Base-by-base conservation (phyloP, 2,888 invertebrate species). In the Andrena dorsata region DNA sequence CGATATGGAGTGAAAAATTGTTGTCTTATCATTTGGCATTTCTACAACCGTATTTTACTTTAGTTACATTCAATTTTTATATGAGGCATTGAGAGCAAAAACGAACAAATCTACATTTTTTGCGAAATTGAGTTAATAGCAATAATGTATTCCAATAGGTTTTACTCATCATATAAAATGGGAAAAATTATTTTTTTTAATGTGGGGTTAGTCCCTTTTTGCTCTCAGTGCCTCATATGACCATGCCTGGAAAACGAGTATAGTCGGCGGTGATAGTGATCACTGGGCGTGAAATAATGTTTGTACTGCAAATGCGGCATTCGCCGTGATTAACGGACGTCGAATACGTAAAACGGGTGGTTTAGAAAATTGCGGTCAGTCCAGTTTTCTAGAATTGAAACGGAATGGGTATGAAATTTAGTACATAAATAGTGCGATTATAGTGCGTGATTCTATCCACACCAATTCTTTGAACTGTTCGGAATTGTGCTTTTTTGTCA, bases 251-350 rank as follows among this genome's bases (percentile, higher is more conserved):
- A 2, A 64, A 75, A 16, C 8, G 32, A 53, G 53, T 53, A 74
- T 10, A 65, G 53, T 20, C 16, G 8, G 49, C 49, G 65, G 30
- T 58, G 66, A 51, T 73, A 72, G 68, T 76, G 80, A 74, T 63
- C 61, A 69, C 64, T 28, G 81, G 76, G 78, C 76, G 76, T 76
- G 78, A 86, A 85, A 87, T 87, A 86, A 86, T 85, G 86, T 87
- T 86, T 86, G 76, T 81, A 85, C 74, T 80, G 80, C 82, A 80
- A 86, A 82, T 76, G 32, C 8, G 32, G 32, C 8, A 32, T 32
- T 32, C 32, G 8, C 32, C 8, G 32, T 32, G 8, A 32, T 32
- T 2, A 32, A 32, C 7, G 32, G 32, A 8, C 32, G 76, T 72
- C 70, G 78, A 56, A 73, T 70, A 76, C 84, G 76, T 56, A 72